Percentiles rank a stretch among this genome's conserved stretches.
Conservation (phyloP, 2,113 vertebrate genomes). For the Madoqua kirkii region DNA sequence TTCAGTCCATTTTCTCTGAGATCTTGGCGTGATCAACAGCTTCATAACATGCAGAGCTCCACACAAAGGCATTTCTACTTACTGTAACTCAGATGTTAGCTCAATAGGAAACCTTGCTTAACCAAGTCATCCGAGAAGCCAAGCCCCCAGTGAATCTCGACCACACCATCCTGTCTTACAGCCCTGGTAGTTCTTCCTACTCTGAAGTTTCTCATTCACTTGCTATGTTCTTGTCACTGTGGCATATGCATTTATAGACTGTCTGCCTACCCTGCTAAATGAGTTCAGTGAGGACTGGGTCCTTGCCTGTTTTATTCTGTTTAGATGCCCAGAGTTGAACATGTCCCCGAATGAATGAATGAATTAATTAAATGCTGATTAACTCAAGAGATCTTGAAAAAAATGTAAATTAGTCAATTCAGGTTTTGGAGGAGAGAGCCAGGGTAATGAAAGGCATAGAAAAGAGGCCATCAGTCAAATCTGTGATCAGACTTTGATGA, state of each 20-base stretch:
- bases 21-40: accelerated
- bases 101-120: not conserved
- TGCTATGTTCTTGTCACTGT: not conserved
- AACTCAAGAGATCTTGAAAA: not conserved
- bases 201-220: not conserved
- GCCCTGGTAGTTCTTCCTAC: not conserved
- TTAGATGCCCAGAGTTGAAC: not conserved
- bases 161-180: not conserved
- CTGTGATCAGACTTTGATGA: not conserved
- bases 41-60: not conserved
- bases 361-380: not conserved
- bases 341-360: not conserved
- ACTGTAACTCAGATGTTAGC: not conserved
- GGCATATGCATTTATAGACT: not conserved
- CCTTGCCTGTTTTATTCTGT: not conserved
- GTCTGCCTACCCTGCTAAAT: not conserved
- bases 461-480: not conserved
- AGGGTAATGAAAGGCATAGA: not conserved
- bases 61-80: not conserved
- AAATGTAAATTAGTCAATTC: not conserved
- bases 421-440: not conserved
- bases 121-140: not conserved
- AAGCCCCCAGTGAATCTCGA: not conserved
- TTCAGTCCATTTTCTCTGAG: not conserved
- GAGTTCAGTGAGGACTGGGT: not conserved